Base-by-base conservation (phyloP, 2,113 vertebrate genomes). In the Erinaceus europaeus region DNA sequence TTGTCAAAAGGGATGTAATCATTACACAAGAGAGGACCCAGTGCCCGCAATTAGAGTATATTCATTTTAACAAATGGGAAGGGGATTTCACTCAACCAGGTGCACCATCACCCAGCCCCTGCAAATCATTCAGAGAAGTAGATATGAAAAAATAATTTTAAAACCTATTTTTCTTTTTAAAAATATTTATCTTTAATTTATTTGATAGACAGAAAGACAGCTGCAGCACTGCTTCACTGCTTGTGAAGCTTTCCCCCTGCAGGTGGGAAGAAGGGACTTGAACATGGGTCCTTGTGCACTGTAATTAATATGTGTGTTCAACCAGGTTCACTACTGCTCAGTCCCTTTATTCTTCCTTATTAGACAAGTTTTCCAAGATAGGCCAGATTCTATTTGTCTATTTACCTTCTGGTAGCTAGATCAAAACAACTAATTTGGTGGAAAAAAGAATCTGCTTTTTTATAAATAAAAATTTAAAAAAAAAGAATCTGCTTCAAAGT, bases 321-420 rank as follows among this genome's bases (percentile, higher is more conserved):
- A n/a, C n/a, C n/a, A n/a, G n/a, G n/a, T n/a, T n/a, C n/a, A n/a
- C n/a, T n/a, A n/a, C n/a, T n/a, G n/a, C n/a, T n/a, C n/a, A n/a
- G n/a, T n/a, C n/a, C n/a, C n/a, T n/a, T n/a, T n/a, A n/a, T n/a
- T 80, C 84, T 76, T 29, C 29, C 86, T 90, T 81, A 73, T 32
- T 64, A 79, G 21, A 46, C 12, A 76, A 64, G n/a, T 74, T 83
- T 64, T 27, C n/a, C 29, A 84, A 67, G 27, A 12, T n/a, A 61
- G 10, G 12, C 11, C 73, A 72, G 8, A 77, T 52, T 89, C 71
- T 88, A 79, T 69, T 81, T 75, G 73, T 32, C 57, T 64, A 29
- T 57, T 74, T 79, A 75, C 34, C 34, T 4, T 15, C 20, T 36
- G 21, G n/a, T 79, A 21, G 32, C 52, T 73, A 85, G 36, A 8